Base-by-base conservation (phyloP, 2,888 invertebrate genomes). In the Caenorhabditis imperialis region DNA sequence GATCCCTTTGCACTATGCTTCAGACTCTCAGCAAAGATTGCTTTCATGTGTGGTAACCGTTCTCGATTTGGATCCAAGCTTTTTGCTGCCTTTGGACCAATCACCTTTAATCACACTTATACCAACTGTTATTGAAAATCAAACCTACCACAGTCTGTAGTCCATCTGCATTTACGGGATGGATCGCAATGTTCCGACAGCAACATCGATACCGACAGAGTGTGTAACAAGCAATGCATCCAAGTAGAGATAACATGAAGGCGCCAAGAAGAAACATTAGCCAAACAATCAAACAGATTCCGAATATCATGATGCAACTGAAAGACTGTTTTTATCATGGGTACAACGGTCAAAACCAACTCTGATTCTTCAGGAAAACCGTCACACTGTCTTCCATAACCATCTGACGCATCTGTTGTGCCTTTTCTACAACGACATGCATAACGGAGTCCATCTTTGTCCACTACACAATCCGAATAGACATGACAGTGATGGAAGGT, bases 271-370 rank as follows among this genome's bases (percentile, higher is more conserved):
- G 72, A 30, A 81, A 62, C 5, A 85, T 25, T 6, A 82, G 33
- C 84, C 85, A 86, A 10, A 84, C 77, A n/a, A 85, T 65, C n/a
- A 85, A 38, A 55, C 86, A 86, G n/a, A 86, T 77, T 20, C 82
- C 85, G 33, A 85, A 72, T 3, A 86, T 27, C 73, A 78, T 72
- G 10, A 81, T 71, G 51, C 86, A 86, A 22, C 86, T 86, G 60
- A 58, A 83, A 78, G 40, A 42, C 33, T n/a, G 14, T 0, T 33
- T 33, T 44, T 12, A 10, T 3, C n/a, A 14, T 37, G 10, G 7
- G 16, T 16, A 8, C 27, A 18, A 18, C 14, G 16, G 1, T 22
- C 35, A 53, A 42, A 8, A 45, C 61, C 73, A 30, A 80, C 80
- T 75, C 69, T 16, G 75, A 69, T 14, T 80, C 76, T 27, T 69